A percentile compares a stretch with the other conserved stretches of the same genome.
Conservation (phyloP, 1,140 invertebrate species). For the Pygmarrhopalites habei region DNA sequence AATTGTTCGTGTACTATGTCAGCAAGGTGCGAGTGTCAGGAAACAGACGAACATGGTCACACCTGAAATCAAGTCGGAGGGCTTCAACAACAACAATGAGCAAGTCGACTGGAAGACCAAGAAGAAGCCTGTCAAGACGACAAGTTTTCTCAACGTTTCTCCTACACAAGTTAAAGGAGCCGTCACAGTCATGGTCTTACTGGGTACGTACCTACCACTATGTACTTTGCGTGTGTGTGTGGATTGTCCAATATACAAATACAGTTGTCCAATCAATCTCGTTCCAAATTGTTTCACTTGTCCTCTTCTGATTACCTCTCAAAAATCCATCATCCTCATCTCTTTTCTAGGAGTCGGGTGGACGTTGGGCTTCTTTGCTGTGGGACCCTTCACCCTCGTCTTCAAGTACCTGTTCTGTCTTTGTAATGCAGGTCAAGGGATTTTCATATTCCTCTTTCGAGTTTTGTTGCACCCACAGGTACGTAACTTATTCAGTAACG, state of each 20-base stretch:
- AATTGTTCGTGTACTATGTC: slow-evolving; percentile 26
- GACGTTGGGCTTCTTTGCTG: slow-evolving; percentile 50
- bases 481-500: too few species aligned
- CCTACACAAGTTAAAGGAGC: slow-evolving; percentile 48
- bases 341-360: slow-evolving; percentile 53
- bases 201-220: too few species aligned
- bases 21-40: slow-evolving; percentile 12
- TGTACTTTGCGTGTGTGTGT: too few species aligned
- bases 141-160: slow-evolving; percentile 11
- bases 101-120: slow-evolving; percentile 15
- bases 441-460: slow-evolving; percentile 33
- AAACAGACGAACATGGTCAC: slow-evolving; percentile 3
- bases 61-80: neutral
- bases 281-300: too few species aligned
- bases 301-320: too few species aligned
- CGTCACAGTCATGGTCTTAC: slow-evolving; percentile 50
- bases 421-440: slow-evolving; percentile 31
- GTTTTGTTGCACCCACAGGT: too few species aligned
- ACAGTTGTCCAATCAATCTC: too few species aligned
- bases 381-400: slow-evolving; percentile 46
- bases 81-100: neutral
- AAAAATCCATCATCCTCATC: too few species aligned
- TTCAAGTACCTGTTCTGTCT: slow-evolving; percentile 47
- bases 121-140: slow-evolving; percentile 20
- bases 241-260: too few species aligned